phyloP scores from a whole-genome alignment of 2,888 invertebrate genomes.

The Cartodere bifasciata region DNA sequence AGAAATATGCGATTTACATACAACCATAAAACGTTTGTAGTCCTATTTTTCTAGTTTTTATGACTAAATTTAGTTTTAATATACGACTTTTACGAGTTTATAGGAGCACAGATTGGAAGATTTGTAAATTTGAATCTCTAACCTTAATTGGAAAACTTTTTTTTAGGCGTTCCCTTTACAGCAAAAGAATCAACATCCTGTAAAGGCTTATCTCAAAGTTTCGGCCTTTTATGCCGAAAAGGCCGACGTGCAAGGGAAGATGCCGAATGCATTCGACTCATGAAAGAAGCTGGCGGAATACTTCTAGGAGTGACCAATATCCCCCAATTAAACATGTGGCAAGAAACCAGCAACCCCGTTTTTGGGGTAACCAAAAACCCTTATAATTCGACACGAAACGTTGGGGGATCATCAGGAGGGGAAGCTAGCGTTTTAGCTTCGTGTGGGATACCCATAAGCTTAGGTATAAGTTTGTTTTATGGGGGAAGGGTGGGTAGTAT shows the following conservation, averaged over 20 bases:
- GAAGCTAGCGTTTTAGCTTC: slow-evolving; percentile 66
- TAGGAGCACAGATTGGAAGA: no score
- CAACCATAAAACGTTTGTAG: no score
- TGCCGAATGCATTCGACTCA: slow-evolving; percentile 59
- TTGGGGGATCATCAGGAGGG: slow-evolving; percentile 89
- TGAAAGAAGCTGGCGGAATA: slow-evolving; percentile 75
- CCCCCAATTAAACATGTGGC: slow-evolving; percentile 88
- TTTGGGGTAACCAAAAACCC: slow-evolving; percentile 88
- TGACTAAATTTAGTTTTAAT: no score
- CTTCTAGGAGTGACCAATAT: slow-evolving; percentile 71
- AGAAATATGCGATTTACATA: no score
- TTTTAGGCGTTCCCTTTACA: slow-evolving; percentile 76
- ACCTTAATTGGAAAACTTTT: no score
- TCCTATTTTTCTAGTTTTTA: no score
- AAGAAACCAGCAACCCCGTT: slow-evolving; percentile 77
- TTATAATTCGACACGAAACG: slow-evolving; percentile 70
- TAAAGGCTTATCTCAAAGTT: slow-evolving; percentile 56
- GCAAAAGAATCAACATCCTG: slow-evolving; percentile 80
- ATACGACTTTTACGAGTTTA: no score
- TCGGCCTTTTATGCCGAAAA: slow-evolving; percentile 51
- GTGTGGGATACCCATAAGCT: slow-evolving; percentile 69
- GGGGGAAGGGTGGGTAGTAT: no score
- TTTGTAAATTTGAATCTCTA: no score
- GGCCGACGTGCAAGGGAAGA: slow-evolving; percentile 53
- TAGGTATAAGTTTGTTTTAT: slow-evolving; percentile 47